phyloP scores from a whole-genome alignment of 2,888 invertebrate genomes.

The Amphimallon solstitiale region DNA sequence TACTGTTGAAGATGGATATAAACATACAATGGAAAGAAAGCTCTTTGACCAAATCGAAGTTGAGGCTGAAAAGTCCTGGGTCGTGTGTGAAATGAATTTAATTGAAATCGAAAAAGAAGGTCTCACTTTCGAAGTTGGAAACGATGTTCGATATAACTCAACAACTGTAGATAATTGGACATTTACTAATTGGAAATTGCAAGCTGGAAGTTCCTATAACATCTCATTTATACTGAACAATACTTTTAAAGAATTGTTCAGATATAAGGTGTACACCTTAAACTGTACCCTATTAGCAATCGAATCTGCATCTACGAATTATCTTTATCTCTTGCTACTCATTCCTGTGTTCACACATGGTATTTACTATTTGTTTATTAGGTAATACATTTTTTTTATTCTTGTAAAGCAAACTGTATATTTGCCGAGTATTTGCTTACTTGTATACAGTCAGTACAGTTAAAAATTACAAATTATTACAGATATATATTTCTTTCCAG shows the following conservation, averaged over 20 bases:
- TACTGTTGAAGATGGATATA: neutral
- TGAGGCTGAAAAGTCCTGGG: constrained; percentile 8
- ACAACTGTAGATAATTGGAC: neutral
- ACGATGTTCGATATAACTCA: constrained; percentile 13
- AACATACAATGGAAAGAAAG: neutral
- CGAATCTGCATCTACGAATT: no score
- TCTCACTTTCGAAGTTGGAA: constrained; percentile 23
- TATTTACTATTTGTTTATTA: no score
- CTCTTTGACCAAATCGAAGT: neutral
- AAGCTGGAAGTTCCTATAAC: constrained; percentile 27
- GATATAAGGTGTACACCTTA: neutral
- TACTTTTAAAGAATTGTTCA: neutral
- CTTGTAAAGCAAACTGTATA: no score
- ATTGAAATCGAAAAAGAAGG: neutral
- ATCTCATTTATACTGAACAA: constrained; percentile 8
- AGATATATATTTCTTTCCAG: no score
- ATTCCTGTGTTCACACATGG: no score
- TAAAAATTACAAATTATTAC: no score
- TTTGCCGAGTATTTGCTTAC: no score
- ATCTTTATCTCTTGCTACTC: no score
- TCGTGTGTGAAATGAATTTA: constrained; percentile 23
- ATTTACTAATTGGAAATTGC: constrained; percentile 40
- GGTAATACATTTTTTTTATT: no score
- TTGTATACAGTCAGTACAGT: no score
- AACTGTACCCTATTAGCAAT: neutral